Base-by-base conservation (phyloP, 2,113 vertebrate genomes). In the Anoura caudifer region DNA sequence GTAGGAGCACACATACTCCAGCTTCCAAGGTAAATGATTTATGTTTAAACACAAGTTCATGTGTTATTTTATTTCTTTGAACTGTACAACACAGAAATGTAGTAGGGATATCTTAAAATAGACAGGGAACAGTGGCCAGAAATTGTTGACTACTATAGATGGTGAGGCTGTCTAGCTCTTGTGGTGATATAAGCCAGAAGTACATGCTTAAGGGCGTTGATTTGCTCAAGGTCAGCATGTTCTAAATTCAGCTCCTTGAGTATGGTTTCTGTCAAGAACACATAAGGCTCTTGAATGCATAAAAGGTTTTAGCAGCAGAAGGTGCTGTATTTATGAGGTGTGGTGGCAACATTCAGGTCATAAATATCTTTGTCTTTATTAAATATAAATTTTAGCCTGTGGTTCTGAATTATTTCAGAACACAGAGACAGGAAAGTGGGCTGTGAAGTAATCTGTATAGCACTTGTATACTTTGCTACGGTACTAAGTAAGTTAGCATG, bases 91-190 rank as follows among this genome's bases (percentile, higher is more conserved):
- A 98, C 98, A 98, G 97, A 98, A 98, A 98, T 98, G 98, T 98
- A 99, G 98, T 98, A 98, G 98, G 95, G 97, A 98, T 98, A 97
- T 98, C 99, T 99, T 99, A 99, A 99, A 99, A 99, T 99, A 99
- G 99, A 97, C 97, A 95, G 98, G 94, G 97, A 98, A 98, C 98
- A 97, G 97, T 90, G 96, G 98, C 99, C 99, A 99, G 98, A 98
- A 98, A 98, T 95, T 98, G 98, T 98, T 98, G 98, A 99, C 99
- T 99, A 99, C 99, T 99, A 99, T 99, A 99, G 99, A 99, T 99
- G 99, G 99, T 99, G 99, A 99, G 98, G 99, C 99, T 98, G 98
- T 98, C 99, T 98, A 70, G 97, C 98, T 98, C 98, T 98, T 98
- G 98, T 97, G 96, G 97, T 99, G 99, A 99, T 99, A 99, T 98